phyloP scores from a whole-genome alignment of 2,113 vertebrate genomes.

The Seriola dumerili region DNA sequence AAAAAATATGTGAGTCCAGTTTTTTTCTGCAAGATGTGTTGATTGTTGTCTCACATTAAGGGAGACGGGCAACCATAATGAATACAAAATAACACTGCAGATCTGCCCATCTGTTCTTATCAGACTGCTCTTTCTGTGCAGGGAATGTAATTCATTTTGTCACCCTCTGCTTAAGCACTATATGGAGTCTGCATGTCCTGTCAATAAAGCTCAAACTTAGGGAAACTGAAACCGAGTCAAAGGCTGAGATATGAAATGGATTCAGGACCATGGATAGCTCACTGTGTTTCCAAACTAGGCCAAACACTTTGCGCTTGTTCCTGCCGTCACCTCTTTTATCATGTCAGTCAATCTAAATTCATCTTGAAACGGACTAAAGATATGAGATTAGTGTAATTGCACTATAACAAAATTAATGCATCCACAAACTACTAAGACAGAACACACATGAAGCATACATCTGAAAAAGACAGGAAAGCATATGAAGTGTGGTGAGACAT shows the following conservation, averaged over 20 bases:
- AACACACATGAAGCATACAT: background rate
- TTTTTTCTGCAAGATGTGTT: slow-evolving; percentile 1
- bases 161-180: slow-evolving; percentile 17
- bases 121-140: slow-evolving; percentile 22
- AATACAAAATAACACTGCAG: slow-evolving; percentile 32
- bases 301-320: slow-evolving; percentile 46
- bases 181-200: slow-evolving; percentile 17
- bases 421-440: background rate
- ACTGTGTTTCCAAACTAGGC: slow-evolving; percentile 44
- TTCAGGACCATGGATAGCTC: slow-evolving; percentile 85
- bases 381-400: slow-evolving; percentile 8
- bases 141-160: slow-evolving; percentile 40
- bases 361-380: slow-evolving; percentile 8
- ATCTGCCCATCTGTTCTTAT: slow-evolving; percentile 53
- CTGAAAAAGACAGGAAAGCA: slow-evolving; percentile 25
- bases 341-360: slow-evolving; percentile 48
- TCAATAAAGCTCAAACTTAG: slow-evolving; percentile 20
- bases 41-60: slow-evolving; percentile 27
- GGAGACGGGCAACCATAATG: background rate
- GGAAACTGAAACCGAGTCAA: slow-evolving; percentile 37
- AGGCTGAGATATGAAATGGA: slow-evolving; percentile 47
- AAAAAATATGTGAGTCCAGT: slow-evolving; percentile 4
- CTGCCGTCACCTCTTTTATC: slow-evolving; percentile 16
- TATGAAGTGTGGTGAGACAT: slow-evolving; percentile 21
- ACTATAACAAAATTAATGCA: background rate